These are phyloP conservation scores for Zaprionus gabonicus DNA, from an alignment of 1,140 invertebrate genomes.

Conservation along the genomic window DNA sequence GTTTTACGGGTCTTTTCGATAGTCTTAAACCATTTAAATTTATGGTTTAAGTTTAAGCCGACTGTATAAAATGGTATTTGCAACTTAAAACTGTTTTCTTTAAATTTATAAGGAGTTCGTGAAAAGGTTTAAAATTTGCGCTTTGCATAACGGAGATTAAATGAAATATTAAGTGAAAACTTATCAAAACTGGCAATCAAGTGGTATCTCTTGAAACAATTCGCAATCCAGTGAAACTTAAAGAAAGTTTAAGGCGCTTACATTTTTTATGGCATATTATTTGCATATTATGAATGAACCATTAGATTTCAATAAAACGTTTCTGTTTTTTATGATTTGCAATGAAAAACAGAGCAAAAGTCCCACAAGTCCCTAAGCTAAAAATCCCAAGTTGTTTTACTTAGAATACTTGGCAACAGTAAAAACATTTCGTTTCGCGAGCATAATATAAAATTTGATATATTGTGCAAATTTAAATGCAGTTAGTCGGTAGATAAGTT, in stretches of 20 bases:
- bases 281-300: constrained; percentile 72
- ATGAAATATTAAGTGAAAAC: neutral
- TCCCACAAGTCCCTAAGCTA: neutral
- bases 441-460: constrained; percentile 16
- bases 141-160: neutral
- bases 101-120: too few relatives aligned
- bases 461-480: neutral
- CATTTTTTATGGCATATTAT: constrained; percentile 45
- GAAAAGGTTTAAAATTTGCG: too few relatives aligned
- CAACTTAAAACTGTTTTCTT: neutral
- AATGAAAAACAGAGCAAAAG: constrained; percentile 9
- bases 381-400: neutral
- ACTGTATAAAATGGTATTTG: neutral
- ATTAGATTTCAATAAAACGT: constrained; percentile 38
- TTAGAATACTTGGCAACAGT: constrained; percentile 8
- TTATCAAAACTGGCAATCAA: neutral
- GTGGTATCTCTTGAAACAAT: neutral
- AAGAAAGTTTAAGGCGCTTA: constrained; percentile 42
- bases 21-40: neutral
- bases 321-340: constrained; percentile 33
- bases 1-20: neutral
- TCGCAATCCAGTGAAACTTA: neutral
- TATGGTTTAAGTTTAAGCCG: neutral
- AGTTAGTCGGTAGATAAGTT: constrained; percentile 5
- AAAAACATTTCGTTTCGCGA: constrained; percentile 10